Evolutionary conservation across 30 jellyfish, hydroid and myxozoan genomes (phyloP).

Genomic region (Pseudorhiza aurosa): DNA sequence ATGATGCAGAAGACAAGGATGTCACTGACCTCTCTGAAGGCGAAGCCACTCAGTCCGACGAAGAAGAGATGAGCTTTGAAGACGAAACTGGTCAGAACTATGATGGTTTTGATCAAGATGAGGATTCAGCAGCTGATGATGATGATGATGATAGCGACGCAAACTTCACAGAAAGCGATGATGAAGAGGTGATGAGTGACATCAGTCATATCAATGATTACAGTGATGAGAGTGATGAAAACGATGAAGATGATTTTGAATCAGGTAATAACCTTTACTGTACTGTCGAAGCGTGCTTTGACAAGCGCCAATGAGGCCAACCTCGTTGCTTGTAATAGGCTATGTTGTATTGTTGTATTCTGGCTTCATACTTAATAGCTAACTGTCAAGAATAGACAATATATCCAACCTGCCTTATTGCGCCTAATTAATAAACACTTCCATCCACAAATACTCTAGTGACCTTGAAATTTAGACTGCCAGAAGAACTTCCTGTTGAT

Average conservation of each 20-base stretch:
- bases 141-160: slow-evolving; percentile 67
- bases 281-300: too few relatives aligned
- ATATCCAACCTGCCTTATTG: too few relatives aligned
- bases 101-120: slow-evolving; percentile 76
- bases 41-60: slow-evolving; percentile 34
- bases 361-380: too few relatives aligned
- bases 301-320: too few relatives aligned
- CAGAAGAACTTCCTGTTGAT: too few relatives aligned
- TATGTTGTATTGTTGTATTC: too few relatives aligned
- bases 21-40: slow-evolving; percentile 50
- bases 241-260: slow-evolving; percentile 26
- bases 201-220: slow-evolving; percentile 55
- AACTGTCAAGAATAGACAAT: too few relatives aligned
- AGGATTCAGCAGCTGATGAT: slow-evolving; percentile 67
- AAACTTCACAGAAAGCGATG: slow-evolving; percentile 57
- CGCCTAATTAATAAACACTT: too few relatives aligned
- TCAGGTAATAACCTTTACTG: slow-evolving; percentile 13
- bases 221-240: slow-evolving; percentile 40
- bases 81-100: slow-evolving; percentile 19
- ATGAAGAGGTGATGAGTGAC: slow-evolving; percentile 62
- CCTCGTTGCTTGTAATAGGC: too few relatives aligned
- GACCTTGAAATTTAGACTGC: too few relatives aligned
- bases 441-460: too few relatives aligned
- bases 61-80: slow-evolving; percentile 45
- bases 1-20: slow-evolving; percentile 44